phyloP scores from a whole-genome alignment of 2,113 vertebrate genomes.

The Megaleporinus macrocephalus region DNA sequence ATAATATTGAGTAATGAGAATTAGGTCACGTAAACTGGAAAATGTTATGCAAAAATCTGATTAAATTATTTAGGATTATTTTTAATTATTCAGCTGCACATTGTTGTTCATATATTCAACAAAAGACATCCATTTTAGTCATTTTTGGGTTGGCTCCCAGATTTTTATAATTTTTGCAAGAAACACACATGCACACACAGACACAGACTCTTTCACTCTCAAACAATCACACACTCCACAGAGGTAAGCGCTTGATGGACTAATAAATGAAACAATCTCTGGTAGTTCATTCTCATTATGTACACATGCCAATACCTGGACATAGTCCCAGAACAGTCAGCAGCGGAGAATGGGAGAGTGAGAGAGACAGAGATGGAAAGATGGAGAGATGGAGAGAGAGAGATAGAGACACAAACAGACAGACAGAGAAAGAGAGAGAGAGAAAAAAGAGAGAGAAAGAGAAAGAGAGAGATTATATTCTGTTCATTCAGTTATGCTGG shows the following conservation, averaged over 20 bases:
- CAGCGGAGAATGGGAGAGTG: background rate
- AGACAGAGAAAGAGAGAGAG: background rate
- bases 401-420: slow-evolving; percentile 15
- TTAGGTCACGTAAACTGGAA: too few relatives aligned
- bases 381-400: background rate
- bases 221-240: background rate
- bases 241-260: background rate
- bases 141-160: too few relatives aligned
- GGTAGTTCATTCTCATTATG: background rate
- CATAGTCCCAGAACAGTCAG: background rate
- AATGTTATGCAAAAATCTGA: too few relatives aligned
- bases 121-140: too few relatives aligned
- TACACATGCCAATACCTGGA: background rate
- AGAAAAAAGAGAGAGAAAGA: background rate
- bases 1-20: too few relatives aligned
- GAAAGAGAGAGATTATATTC: slow-evolving; percentile 42
- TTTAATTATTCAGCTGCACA: too few relatives aligned
- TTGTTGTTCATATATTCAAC: too few relatives aligned
- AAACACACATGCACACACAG: background rate
- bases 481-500: slow-evolving; percentile 54
- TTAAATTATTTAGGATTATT: too few relatives aligned
- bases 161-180: too few relatives aligned
- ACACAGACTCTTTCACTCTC: background rate
- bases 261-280: background rate
- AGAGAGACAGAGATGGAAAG: slow-evolving; percentile 11